Evolutionary conservation across 1,140 invertebrate species (phyloP).

Genomic region (Magallana ariakensis): DNA sequence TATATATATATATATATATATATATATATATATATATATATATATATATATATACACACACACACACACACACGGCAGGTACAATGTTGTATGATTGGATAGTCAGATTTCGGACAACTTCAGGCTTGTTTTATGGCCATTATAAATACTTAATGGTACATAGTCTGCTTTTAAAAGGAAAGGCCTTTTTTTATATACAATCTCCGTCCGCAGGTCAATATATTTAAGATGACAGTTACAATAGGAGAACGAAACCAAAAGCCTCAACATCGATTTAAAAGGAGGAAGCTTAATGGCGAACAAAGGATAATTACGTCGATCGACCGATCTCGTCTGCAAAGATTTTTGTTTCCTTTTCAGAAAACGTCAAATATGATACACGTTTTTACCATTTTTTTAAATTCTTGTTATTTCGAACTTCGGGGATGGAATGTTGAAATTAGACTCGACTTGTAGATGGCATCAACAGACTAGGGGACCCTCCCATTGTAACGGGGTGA

Average conservation of each 20-base stretch:
- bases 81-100: too few relatives aligned
- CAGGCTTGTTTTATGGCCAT: not conserved
- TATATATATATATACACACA: too few relatives aligned
- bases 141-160: not conserved
- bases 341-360: not conserved
- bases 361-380: too few relatives aligned
- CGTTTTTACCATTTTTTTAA: not conserved
- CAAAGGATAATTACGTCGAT: not conserved
- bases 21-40: too few relatives aligned
- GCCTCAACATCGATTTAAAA: not conserved
- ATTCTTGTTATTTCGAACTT: not conserved
- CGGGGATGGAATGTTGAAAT: not conserved
- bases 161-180: too few relatives aligned
- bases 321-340: not conserved
- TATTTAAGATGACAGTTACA: too few relatives aligned
- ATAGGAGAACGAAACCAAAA: not conserved
- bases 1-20: too few relatives aligned
- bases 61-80: too few relatives aligned
- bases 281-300: not conserved
- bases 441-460: not conserved
- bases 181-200: too few relatives aligned
- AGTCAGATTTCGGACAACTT: not conserved
- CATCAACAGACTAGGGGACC: not conserved
- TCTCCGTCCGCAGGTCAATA: not conserved
- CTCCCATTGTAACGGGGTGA: conserved; percentile 5